Conservation (phyloP, 2,113 vertebrate genomes). For the Alectura lathami region DNA sequence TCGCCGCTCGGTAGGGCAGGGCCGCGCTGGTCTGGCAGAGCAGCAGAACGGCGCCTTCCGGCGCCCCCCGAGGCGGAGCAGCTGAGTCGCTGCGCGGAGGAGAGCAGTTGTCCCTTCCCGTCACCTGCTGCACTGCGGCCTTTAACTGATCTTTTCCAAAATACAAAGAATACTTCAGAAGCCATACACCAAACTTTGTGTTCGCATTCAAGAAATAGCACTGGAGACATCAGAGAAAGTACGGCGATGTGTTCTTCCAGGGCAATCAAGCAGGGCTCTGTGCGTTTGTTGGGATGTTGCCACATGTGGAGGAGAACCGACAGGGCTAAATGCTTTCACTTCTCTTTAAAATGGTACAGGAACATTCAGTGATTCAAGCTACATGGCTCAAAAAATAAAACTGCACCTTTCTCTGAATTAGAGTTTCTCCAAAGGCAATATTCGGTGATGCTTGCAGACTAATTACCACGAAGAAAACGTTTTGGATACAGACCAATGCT, state of each 20-base stretch:
- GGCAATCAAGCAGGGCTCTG: neutral
- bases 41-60: no score
- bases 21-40: accelerated
- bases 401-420: no score
- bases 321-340: neutral
- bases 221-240: accelerated
- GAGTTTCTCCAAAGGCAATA: neutral
- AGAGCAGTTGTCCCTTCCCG: accelerated
- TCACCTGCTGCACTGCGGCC: neutral
- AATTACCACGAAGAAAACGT: accelerated
- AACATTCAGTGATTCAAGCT: neutral
- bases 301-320: no score
- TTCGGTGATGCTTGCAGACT: neutral
- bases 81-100: neutral
- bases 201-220: accelerated
- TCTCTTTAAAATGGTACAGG: accelerated
- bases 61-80: neutral
- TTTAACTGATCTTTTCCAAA: accelerated
- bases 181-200: accelerated
- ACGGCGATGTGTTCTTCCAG: neutral
- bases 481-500: no score
- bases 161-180: accelerated
- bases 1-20: no score
- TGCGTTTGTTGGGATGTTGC: neutral
- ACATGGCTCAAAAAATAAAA: neutral